Percentiles rank a stretch among this genome's conserved stretches.
These are phyloP conservation scores for Drosophila buzzatii DNA, from an alignment of 2,888 invertebrate species.

Conservation along the genomic window DNA sequence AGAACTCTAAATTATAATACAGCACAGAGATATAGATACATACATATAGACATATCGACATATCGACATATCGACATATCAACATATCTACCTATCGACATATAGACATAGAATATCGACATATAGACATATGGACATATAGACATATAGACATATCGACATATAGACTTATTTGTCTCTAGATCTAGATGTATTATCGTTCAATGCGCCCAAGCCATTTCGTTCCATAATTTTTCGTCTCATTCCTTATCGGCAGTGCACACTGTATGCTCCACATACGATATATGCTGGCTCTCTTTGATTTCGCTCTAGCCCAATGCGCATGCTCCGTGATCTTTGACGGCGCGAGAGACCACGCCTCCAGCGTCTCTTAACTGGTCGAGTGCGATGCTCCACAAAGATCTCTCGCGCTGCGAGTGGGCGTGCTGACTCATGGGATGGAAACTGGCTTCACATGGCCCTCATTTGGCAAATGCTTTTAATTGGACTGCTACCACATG, in stretches of 20 bases:
- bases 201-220: too few relatives aligned
- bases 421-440: slow-evolving; percentile 50
- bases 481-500: slow-evolving; percentile 72
- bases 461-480: slow-evolving; percentile 63
- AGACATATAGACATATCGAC: too few relatives aligned
- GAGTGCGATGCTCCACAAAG: slow-evolving; percentile 8
- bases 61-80: too few relatives aligned
- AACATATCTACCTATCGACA: too few relatives aligned
- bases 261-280: slow-evolving; percentile 22
- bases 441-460: slow-evolving; percentile 40
- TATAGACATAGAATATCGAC: too few relatives aligned
- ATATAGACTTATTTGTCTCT: too few relatives aligned
- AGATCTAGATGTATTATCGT: background rate
- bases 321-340: background rate
- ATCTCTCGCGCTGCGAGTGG: slow-evolving; percentile 25
- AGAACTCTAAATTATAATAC: too few relatives aligned
- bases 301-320: background rate
- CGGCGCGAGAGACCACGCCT: slow-evolving; percentile 32
- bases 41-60: too few relatives aligned
- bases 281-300: slow-evolving; percentile 10
- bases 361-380: slow-evolving; percentile 29
- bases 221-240: background rate
- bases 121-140: too few relatives aligned
- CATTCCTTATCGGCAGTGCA: background rate
- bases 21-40: too few relatives aligned